Conservation (phyloP, 2,888 invertebrate species). For the Orthosia gracilis region DNA sequence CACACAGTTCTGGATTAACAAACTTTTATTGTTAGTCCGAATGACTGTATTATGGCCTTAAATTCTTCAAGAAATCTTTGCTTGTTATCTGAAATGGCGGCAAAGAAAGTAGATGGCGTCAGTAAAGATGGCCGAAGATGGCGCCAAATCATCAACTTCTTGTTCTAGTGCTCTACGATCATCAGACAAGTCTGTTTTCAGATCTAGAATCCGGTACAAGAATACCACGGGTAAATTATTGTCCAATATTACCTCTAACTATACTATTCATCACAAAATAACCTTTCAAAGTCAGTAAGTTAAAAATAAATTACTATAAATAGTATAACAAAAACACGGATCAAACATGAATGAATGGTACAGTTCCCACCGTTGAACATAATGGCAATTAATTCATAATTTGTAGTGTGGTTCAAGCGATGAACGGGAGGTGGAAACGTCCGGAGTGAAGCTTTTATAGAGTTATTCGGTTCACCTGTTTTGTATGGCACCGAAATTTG, state of each 20-base stretch:
- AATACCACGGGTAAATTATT: neutral
- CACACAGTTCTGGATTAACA: neutral
- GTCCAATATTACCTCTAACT: neutral
- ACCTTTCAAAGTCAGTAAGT: slow-evolving; percentile 18
- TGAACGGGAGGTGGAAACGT: slow-evolving; percentile 33
- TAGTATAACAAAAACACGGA: slow-evolving; percentile 31
- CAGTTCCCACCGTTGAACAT: slow-evolving; percentile 70
- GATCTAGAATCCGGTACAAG: no score
- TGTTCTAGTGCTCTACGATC: neutral
- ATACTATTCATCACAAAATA: slow-evolving; percentile 1
- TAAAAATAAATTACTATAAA: slow-evolving; percentile 33
- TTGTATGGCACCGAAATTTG: neutral
- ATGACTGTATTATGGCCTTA: neutral
- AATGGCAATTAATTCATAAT: slow-evolving; percentile 73
- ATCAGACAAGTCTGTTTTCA: no score
- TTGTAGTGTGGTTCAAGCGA: slow-evolving; percentile 62
- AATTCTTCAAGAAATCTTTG: neutral
- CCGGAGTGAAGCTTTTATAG: neutral
- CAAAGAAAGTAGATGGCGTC: neutral
- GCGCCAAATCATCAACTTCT: neutral
- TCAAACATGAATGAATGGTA: slow-evolving; percentile 54
- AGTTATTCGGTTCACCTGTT: neutral
- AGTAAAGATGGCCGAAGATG: slow-evolving; percentile 3
- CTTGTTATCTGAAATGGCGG: neutral
- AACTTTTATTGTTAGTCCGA: no score